phyloP scores from a whole-genome alignment of 2,113 vertebrate genomes.

The Dissostichus mawsoni region DNA sequence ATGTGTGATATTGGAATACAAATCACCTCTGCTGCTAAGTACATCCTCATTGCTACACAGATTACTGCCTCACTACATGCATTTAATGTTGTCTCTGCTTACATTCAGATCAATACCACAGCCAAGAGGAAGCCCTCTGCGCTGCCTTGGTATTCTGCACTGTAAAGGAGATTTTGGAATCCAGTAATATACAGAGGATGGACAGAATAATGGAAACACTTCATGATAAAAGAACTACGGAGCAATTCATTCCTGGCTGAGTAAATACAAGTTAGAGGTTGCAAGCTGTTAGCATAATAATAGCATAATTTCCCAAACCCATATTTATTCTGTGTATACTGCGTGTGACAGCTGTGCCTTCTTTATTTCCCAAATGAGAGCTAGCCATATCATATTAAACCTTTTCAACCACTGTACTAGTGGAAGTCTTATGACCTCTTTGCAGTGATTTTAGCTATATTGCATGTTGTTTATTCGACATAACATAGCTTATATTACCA shows the following conservation, averaged over 20 bases:
- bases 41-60: conserved; percentile 62
- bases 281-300: background rate
- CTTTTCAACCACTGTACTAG: background rate
- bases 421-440: background rate
- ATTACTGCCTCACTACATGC: conserved; percentile 65
- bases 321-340: background rate
- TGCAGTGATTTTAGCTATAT: background rate
- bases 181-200: background rate
- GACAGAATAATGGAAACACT: conserved; percentile 21
- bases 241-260: conserved; percentile 5
- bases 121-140: conserved; percentile 54
- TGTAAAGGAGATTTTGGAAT: conserved; percentile 43
- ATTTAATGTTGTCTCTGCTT: conserved; percentile 69
- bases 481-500: background rate
- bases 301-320: background rate
- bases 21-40: conserved; percentile 64
- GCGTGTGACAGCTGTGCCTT: background rate
- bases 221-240: conserved; percentile 15
- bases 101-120: conserved; percentile 66
- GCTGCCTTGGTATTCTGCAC: conserved; percentile 58
- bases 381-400: background rate
- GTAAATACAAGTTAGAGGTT: conserved; percentile 1
- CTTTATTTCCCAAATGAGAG: background rate
- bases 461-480: background rate
- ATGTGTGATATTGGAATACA: conserved; percentile 62